Evolutionary conservation across 2,113 vertebrate genomes (phyloP).

Genomic region (Paraplagusia blochii): DNA sequence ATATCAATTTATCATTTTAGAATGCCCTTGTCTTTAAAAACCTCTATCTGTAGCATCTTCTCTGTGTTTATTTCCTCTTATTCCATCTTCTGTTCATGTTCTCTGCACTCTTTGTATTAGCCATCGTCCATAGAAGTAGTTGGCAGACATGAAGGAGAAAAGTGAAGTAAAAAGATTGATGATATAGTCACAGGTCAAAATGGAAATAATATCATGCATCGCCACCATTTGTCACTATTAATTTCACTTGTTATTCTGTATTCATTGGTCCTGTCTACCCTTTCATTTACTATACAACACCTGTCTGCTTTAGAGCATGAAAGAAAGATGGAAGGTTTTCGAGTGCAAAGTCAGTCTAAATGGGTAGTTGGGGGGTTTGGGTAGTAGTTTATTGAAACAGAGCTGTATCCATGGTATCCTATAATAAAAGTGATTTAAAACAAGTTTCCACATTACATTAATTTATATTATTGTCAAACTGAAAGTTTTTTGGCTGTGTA

Average conservation of each 20-base stretch:
- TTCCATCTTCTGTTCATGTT: slow-evolving; percentile 30
- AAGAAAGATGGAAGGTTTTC: slow-evolving; percentile 25
- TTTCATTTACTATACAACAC: slow-evolving; percentile 21
- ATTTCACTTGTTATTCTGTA: slow-evolving; percentile 15
- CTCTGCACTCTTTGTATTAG: slow-evolving; percentile 38
- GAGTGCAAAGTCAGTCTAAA: too few species aligned
- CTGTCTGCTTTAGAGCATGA: slow-evolving; percentile 5
- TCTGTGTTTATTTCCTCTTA: slow-evolving; percentile 11
- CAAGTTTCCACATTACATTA: too few species aligned
- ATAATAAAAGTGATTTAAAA: too few species aligned
- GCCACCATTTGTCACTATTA: slow-evolving; percentile 5
- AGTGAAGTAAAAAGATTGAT: slow-evolving; percentile 11
- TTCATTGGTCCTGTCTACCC: slow-evolving; percentile 6
- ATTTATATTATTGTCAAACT: too few species aligned
- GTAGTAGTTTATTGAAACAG: too few species aligned
- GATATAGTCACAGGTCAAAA: slow-evolving; percentile 16
- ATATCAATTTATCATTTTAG: too few species aligned
- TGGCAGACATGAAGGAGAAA: slow-evolving; percentile 10
- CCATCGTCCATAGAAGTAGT: slow-evolving; percentile 38
- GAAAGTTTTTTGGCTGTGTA: too few species aligned
- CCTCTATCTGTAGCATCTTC: not conserved
- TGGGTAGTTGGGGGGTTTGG: too few species aligned
- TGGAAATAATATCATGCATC: slow-evolving; percentile 9
- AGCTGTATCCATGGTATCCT: too few species aligned
- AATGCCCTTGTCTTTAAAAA: too few species aligned